These are phyloP conservation scores for Rynchops niger DNA, from an alignment of 2,113 vertebrate genomes.

Conservation along the genomic window DNA sequence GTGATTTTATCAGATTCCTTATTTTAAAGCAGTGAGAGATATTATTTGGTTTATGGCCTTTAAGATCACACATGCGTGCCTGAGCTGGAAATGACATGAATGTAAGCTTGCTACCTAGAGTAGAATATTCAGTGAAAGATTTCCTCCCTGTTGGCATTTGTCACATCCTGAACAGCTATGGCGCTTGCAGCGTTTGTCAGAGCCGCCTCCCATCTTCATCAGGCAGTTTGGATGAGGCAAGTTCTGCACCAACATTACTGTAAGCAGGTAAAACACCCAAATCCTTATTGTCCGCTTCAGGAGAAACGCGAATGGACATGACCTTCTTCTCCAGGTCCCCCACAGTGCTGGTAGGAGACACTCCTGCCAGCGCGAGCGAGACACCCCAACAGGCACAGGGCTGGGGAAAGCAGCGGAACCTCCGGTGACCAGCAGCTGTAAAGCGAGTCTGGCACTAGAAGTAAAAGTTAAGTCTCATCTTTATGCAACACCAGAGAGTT, in stretches of 20 bases:
- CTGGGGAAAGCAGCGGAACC: background rate
- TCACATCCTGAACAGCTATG: background rate
- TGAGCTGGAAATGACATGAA: background rate
- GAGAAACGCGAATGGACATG: background rate
- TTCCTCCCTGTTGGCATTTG: background rate
- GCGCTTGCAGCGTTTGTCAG: background rate
- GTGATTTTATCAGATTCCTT: background rate
- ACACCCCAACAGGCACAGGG: background rate
- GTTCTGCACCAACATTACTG: fast-evolving
- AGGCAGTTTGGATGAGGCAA: background rate
- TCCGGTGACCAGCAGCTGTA: background rate
- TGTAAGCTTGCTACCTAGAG: background rate
- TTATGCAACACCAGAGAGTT: background rate
- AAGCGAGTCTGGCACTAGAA: background rate
- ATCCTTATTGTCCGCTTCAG: background rate
- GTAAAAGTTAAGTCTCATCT: background rate
- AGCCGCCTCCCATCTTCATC: background rate
- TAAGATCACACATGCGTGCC: background rate
- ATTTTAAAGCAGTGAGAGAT: background rate
- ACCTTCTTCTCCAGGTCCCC: background rate
- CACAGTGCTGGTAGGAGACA: background rate
- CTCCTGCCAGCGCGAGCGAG: background rate
- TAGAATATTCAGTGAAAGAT: background rate
- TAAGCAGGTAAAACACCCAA: background rate
- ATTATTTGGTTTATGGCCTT: background rate